Percentiles rank a stretch among this genome's conserved stretches.
These are phyloP conservation scores for Gymnogyps californianus DNA, from an alignment of 2,113 vertebrate species.

Conservation along the genomic window DNA sequence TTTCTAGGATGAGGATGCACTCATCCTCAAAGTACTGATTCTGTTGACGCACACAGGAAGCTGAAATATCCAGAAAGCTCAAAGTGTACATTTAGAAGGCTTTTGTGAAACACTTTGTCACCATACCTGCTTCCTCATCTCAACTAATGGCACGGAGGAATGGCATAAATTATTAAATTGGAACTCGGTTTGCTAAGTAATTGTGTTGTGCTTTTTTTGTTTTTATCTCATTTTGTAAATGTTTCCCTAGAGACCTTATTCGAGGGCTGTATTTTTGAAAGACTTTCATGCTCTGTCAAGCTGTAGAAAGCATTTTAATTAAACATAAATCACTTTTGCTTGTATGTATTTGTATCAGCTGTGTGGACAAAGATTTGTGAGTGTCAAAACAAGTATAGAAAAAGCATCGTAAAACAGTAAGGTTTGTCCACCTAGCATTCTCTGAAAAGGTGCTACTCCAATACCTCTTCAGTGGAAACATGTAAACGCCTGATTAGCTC, in stretches of 20 bases:
- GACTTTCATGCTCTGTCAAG: neutral
- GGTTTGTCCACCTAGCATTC: neutral
- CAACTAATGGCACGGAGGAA: neutral
- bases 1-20: neutral
- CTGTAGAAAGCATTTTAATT: conserved; percentile 47
- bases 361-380: neutral
- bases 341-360: neutral
- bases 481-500: neutral
- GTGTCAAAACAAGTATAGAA: conserved; percentile 28
- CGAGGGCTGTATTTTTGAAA: conserved; percentile 1
- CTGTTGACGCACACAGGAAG: neutral
- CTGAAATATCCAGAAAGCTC: neutral
- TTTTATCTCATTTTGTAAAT: conserved; percentile 2
- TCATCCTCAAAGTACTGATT: neutral
- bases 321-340: conserved; percentile 36
- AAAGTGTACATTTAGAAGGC: neutral
- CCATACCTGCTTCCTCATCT: neutral
- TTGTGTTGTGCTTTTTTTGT: neutral
- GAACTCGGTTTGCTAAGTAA: neutral
- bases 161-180: neutral
- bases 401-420: neutral
- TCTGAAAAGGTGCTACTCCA: neutral
- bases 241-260: neutral
- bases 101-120: neutral
- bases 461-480: neutral